A percentile compares a stretch with the other conserved stretches of the same genome.
phyloP scores from a whole-genome alignment of 2,888 invertebrate genomes.

The Cetonia aurata region DNA sequence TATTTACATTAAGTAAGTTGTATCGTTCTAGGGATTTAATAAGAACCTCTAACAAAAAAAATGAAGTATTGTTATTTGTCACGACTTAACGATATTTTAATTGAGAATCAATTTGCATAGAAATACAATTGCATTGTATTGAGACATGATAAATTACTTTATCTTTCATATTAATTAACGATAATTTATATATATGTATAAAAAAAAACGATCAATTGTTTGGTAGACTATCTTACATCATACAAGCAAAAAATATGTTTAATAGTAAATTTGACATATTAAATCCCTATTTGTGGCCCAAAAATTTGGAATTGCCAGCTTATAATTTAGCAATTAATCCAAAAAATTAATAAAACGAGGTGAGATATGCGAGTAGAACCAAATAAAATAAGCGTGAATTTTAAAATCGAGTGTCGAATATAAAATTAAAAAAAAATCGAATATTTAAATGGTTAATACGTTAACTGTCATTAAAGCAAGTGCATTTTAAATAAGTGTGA shows the following conservation, averaged over 20 bases:
- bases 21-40: conserved; percentile 19
- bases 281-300: conserved; percentile 26
- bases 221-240: not conserved
- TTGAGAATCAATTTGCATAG: conserved; percentile 12
- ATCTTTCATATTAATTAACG: not conserved
- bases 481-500: too few relatives aligned
- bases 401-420: not conserved
- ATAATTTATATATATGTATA: too few relatives aligned
- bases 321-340: not conserved
- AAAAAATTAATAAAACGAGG: not conserved
- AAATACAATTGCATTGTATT: conserved; percentile 8
- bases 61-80: not conserved
- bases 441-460: not conserved
- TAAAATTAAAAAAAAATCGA: not conserved
- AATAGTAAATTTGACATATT: conserved; percentile 7
- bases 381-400: too few relatives aligned
- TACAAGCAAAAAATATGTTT: not conserved
- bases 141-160: conserved; percentile 9
- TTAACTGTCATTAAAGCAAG: too few relatives aligned
- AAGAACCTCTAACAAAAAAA: conserved; percentile 1
- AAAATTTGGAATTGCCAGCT: conserved; percentile 23
- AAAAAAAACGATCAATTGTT: too few relatives aligned
- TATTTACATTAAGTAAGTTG: not conserved
- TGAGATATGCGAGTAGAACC: not conserved
- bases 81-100: conserved; percentile 12